These are phyloP conservation scores for Grammomys dolichurus DNA, from an alignment of 2,113 vertebrate genomes.

Conservation along the genomic window DNA sequence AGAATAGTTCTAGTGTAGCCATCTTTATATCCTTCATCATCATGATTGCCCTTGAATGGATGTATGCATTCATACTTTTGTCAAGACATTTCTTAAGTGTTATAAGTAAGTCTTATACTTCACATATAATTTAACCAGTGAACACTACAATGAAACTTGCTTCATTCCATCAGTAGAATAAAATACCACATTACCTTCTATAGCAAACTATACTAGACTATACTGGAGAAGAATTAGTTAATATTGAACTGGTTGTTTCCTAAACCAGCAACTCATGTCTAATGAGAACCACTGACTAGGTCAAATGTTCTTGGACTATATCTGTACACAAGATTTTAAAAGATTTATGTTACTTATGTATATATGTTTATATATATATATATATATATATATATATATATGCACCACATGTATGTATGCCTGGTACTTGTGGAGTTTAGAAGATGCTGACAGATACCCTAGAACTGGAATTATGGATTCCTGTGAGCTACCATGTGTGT, in stretches of 20 bases:
- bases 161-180: not conserved
- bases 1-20: not conserved
- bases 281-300: not conserved
- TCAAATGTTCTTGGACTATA: constrained; percentile 10
- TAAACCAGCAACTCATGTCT: not conserved
- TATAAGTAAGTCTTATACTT: not conserved
- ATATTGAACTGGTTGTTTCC: not conserved
- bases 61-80: not conserved
- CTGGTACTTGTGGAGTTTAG: not conserved
- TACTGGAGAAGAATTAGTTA: not conserved
- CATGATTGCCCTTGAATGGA: not conserved
- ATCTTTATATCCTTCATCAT: not conserved
- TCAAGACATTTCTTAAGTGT: not conserved
- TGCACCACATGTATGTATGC: not conserved
- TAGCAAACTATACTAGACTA: not conserved
- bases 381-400: not conserved
- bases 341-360: not conserved
- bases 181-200: not conserved
- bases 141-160: not conserved
- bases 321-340: constrained; percentile 20
- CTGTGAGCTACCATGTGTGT: not conserved
- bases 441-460: not conserved
- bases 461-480: not conserved
- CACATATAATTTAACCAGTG: not conserved
- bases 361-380: not conserved